Evolutionary conservation across 2,888 invertebrate genomes (phyloP), one percentile per base, ranked within the genome.

Genomic region (Adela reaumurella): DNA sequence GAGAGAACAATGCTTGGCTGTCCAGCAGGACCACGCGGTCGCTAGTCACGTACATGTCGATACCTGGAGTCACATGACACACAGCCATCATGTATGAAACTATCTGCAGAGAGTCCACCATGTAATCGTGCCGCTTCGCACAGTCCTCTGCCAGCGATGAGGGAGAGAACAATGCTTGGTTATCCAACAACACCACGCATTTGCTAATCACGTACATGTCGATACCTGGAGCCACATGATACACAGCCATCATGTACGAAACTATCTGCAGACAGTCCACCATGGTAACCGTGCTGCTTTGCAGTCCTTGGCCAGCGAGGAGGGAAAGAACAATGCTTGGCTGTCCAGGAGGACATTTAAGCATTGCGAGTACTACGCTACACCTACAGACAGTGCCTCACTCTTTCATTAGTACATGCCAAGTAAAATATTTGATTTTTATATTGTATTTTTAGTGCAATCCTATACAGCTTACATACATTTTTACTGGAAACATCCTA

Each of bases 301-400:
- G 58, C 0, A 11, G 81, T 81, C 81, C 48, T 86, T 84, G 45
- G 88, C 78, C 46, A 94, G 74, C 0, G 95, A 90, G 0, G 95
- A 90, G 54, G 94, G 91, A 2, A 87, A 83, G 63, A 87, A 81
- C 24, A 94, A 73, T 0, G 95, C 90, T 63, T 95, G 93, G 50
- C 91, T 89, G 67, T 97, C 97, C 2, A 97, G 78, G 20, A 95
- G 84, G 54, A 97, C 92, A n/a, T n/a, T n/a, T n/a, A n/a, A n/a
- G n/a, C n/a, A n/a, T n/a, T n/a, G n/a, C n/a, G n/a, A n/a, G n/a
- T n/a, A n/a, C n/a, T n/a, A n/a, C n/a, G n/a, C n/a, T n/a, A n/a
- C n/a, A n/a, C n/a, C n/a, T n/a, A n/a, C n/a, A n/a, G n/a, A n/a
- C n/a, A n/a, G n/a, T n/a, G n/a, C n/a, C n/a, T n/a, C n/a, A n/a